Percentiles rank a stretch among this genome's conserved stretches.
Evolutionary conservation across 2,888 invertebrate species (phyloP).

Genomic region (Drosophila kanekoi): DNA sequence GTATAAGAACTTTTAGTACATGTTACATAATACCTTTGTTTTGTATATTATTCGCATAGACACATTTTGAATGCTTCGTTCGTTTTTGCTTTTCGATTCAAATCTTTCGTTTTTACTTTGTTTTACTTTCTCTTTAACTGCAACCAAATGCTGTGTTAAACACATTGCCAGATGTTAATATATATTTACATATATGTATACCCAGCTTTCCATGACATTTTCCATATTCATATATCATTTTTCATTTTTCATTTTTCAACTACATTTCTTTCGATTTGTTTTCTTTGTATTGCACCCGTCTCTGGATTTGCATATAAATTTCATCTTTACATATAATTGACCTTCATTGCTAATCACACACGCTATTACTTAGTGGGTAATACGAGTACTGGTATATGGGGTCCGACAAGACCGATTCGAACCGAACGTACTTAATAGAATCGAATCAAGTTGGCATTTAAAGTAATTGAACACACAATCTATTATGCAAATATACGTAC

Average conservation of each 20-base stretch:
- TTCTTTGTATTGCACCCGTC: constrained; percentile 14
- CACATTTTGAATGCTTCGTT: constrained; percentile 77
- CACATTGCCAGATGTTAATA: constrained; percentile 46
- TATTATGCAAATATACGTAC: constrained; percentile 50
- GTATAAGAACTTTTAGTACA: constrained; percentile 49
- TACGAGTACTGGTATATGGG: constrained; percentile 34
- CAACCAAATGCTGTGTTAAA: constrained; percentile 58
- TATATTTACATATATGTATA: constrained; percentile 13
- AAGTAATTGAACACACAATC: constrained; percentile 52
- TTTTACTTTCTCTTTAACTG: constrained; percentile 14
- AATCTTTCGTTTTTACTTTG: constrained; percentile 11
- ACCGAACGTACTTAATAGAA: constrained; percentile 16
- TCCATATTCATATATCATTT: constrained; percentile 14
- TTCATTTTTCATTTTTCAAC: constrained; percentile 16
- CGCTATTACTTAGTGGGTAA: constrained; percentile 62
- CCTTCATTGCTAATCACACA: constrained; percentile 82
- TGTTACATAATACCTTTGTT: constrained; percentile 43
- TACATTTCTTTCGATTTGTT: neutral
- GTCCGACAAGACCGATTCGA: too few relatives aligned
- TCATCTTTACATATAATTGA: constrained; percentile 75
- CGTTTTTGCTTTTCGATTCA: constrained; percentile 66
- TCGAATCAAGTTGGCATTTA: constrained; percentile 46
- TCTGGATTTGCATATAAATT: constrained; percentile 66
- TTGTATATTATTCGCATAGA: constrained; percentile 65
- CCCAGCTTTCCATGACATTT: constrained; percentile 26